phyloP scores from a whole-genome alignment of 2,888 invertebrate species.

The Aporophyla lueneburgensis region DNA sequence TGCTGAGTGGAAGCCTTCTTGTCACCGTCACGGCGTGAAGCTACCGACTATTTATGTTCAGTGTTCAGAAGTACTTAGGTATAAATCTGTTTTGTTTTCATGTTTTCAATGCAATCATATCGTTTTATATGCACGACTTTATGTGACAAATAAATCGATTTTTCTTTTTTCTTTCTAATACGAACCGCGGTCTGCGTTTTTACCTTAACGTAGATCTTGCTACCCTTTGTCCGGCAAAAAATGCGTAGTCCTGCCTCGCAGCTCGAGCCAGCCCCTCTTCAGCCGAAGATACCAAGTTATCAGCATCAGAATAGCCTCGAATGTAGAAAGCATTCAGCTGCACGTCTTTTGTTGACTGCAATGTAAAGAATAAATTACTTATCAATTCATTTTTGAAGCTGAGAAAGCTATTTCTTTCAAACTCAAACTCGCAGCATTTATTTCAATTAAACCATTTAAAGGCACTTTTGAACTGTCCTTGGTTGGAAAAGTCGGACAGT shows the following conservation, averaged over 20 bases:
- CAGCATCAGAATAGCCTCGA: constrained; percentile 87
- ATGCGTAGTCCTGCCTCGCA: constrained; percentile 91
- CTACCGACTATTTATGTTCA: too few species aligned
- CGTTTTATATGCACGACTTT: too few species aligned
- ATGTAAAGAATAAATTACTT: constrained; percentile 35
- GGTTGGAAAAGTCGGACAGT: too few species aligned
- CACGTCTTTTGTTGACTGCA: constrained; percentile 89
- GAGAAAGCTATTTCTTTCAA: not conserved
- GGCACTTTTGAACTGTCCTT: too few species aligned
- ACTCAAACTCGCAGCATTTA: too few species aligned
- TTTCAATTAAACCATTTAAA: too few species aligned
- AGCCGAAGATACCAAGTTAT: constrained; percentile 87
- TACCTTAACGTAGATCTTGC: constrained; percentile 89
- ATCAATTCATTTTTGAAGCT: not conserved
- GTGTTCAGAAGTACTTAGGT: too few species aligned
- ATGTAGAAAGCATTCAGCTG: constrained; percentile 90
- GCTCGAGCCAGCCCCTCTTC: constrained; percentile 90
- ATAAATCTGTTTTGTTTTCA: too few species aligned
- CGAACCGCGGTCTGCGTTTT: not conserved
- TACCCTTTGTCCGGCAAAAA: constrained; percentile 91
- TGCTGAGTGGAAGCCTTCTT: too few species aligned
- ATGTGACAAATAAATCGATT: too few species aligned
- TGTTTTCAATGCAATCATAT: too few species aligned
- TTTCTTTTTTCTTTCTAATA: not conserved
- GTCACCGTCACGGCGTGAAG: too few species aligned